These are phyloP conservation scores for Probosciger aterrimus DNA, from an alignment of 2,113 vertebrate species.

Conservation along the genomic window DNA sequence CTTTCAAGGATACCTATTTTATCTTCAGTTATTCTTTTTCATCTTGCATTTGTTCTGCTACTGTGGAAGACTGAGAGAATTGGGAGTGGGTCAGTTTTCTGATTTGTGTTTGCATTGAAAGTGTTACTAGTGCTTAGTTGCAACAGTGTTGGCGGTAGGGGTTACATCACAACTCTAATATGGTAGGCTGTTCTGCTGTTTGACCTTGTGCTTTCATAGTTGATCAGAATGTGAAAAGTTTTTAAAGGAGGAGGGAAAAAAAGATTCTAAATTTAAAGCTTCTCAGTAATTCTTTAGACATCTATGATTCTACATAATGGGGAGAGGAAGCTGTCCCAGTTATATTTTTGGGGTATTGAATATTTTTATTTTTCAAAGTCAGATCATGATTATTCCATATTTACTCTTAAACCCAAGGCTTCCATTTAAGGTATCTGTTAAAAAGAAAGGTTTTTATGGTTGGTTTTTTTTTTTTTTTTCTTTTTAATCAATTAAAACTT, in stretches of 20 bases:
- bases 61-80: neutral
- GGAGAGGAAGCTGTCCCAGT: neutral
- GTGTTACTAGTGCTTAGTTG: neutral
- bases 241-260: neutral
- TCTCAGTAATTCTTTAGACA: neutral
- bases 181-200: neutral
- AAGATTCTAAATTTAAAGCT: neutral
- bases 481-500: neutral
- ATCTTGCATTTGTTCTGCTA: neutral
- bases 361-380: neutral
- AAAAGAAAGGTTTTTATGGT: neutral
- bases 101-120: neutral
- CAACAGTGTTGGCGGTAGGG: neutral
- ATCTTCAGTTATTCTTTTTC: neutral
- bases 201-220: neutral
- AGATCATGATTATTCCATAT: neutral
- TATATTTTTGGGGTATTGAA: neutral
- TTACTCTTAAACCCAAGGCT: neutral
- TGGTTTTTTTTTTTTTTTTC: neutral
- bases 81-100: neutral
- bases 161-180: neutral
- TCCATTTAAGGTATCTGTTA: neutral
- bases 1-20: neutral
- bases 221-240: neutral
- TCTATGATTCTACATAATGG: fast-evolving